Evolutionary conservation across 2,888 invertebrate species (phyloP).

Genomic region (Zele albiditarsus): DNA sequence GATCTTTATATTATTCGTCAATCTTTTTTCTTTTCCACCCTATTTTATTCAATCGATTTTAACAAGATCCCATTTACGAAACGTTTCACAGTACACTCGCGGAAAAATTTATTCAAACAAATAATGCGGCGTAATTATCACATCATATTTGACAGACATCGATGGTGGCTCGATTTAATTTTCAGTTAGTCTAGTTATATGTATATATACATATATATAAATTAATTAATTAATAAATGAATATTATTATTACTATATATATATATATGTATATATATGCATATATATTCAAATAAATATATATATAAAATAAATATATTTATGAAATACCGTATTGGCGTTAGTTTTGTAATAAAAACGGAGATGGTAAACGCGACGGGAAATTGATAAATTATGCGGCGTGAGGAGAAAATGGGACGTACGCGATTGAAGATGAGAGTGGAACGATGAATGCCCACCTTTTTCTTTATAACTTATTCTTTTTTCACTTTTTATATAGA

Average conservation of each 20-base stretch:
- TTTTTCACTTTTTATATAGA: not conserved
- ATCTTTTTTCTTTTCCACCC: not conserved
- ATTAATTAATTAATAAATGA: too few species aligned
- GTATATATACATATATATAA: not conserved
- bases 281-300: conserved; percentile 36
- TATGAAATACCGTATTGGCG: conserved; percentile 46
- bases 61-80: conserved; percentile 17
- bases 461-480: not conserved
- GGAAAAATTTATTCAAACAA: not conserved
- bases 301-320: conserved; percentile 45
- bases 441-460: not conserved
- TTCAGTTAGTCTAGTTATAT: conserved; percentile 4
- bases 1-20: not conserved
- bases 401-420: not conserved
- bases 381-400: not conserved
- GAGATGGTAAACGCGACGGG: conserved; percentile 21
- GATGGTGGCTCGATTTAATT: not conserved
- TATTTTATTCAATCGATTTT: not conserved
- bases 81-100: conserved; percentile 10
- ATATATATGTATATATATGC: conserved; percentile 34
- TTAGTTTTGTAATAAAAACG: conserved; percentile 47
- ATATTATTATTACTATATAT: conserved; percentile 24
- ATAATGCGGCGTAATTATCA: conserved; percentile 10
- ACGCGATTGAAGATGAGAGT: conserved; percentile 1
- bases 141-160: conserved; percentile 16